Evolutionary conservation across 2,888 invertebrate genomes (phyloP), one percentile per base, ranked within the genome.

Genomic region (Harpalus rubripes): DNA sequence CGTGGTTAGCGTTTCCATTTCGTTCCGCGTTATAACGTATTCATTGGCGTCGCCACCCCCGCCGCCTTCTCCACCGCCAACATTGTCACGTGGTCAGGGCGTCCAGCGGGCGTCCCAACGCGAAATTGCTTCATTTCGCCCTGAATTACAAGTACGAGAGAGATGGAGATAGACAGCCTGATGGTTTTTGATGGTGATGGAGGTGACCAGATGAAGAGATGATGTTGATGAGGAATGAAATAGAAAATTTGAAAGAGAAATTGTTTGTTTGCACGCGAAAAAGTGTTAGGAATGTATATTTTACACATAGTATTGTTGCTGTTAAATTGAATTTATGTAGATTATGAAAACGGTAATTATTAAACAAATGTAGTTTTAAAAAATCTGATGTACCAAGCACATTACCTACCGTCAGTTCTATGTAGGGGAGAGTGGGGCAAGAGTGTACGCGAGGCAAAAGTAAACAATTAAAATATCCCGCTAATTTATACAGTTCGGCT

Each of bases 11-110:
- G 78, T 85, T 68, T 85, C 68, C 85, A 84, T 84, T 80, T 84
- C 79, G 79, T 78, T 68, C 68, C 56, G 79, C 79, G 59, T 78
- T 78, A 80, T 85, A 85, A 85, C 85, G 80, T 85, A 85, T 85
- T 85, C 85, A 85, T 85, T 80, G 80, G 72, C 63, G 74, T 39
- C 80, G 59, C 76, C 58, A 59, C 59, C 58, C 12, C 15, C 79
- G 59, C 22, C 26, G 58, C 79, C 16, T 12, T 59, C 16, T 12
- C 63, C 12, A 41, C 41, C 68, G 41, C 68, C 68, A n/a, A 5
- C 32, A 32, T 52, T 52, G 44, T 52, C 44, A 52, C 44, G 44
- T 52, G 44, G 44, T 52, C 44, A 52, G 44, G 32, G 44, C 44
- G 44, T 52, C 44, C 44, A 52, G 44, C 41, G 72, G 15, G 72